Percentiles rank a stretch among this genome's conserved stretches.
These are phyloP conservation scores for Eupithecia abbreviata DNA, from an alignment of 2,888 invertebrate genomes.

Conservation along the genomic window DNA sequence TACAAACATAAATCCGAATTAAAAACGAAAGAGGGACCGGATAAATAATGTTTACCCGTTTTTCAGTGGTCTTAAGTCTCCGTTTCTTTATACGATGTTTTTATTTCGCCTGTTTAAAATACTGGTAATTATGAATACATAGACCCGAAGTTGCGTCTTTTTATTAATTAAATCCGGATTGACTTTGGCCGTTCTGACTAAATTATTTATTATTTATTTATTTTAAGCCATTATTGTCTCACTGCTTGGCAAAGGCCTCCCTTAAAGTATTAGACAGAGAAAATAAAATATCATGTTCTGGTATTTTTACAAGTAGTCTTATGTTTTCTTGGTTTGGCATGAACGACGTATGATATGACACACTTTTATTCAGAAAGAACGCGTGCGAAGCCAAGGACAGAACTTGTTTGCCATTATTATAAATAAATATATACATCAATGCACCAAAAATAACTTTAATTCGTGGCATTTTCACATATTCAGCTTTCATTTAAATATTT, in stretches of 20 bases:
- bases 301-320: neutral
- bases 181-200: neutral
- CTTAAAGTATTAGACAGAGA: neutral
- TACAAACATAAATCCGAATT: slow-evolving; percentile 81
- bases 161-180: neutral
- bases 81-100: slow-evolving; percentile 72
- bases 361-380: too few species aligned
- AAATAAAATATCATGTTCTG: neutral
- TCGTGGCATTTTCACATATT: neutral
- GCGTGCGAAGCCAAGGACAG: too few species aligned
- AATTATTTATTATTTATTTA: too few species aligned
- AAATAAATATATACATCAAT: neutral
- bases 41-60: slow-evolving; percentile 78
- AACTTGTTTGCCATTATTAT: too few species aligned
- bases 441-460: neutral
- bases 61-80: slow-evolving; percentile 78
- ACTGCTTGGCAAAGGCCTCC: too few species aligned
- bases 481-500: neutral
- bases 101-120: slow-evolving; percentile 72
- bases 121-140: slow-evolving; percentile 77
- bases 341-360: too few species aligned
- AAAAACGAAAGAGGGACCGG: slow-evolving; percentile 74
- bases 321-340: neutral
- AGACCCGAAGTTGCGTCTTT: slow-evolving; percentile 54
- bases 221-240: too few species aligned